These are phyloP conservation scores for Drosophila peninsularis DNA, from an alignment of 2,888 invertebrate species.

Conservation along the genomic window DNA sequence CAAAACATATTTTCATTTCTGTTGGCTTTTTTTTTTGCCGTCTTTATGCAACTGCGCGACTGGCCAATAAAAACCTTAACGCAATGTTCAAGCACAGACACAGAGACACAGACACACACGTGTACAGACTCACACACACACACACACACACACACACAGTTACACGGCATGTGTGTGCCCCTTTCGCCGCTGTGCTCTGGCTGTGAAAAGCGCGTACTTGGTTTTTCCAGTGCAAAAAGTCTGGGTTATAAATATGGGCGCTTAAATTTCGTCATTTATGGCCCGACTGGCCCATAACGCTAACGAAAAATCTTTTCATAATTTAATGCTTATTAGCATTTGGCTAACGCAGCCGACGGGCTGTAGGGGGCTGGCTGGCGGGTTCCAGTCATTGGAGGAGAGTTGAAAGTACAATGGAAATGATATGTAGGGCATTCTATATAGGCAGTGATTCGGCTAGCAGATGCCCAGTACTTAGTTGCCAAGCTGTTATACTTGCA, in stretches of 20 bases:
- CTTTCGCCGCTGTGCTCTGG: background rate
- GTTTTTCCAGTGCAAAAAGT: conserved; percentile 79
- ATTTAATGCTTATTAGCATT: conserved; percentile 78
- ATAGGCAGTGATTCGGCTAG: background rate
- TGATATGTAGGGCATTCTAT: background rate
- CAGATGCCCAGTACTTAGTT: background rate
- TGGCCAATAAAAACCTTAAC: conserved; percentile 71
- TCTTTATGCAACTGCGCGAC: conserved; percentile 78
- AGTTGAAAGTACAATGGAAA: background rate
- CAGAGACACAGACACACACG: background rate
- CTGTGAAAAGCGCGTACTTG: conserved; percentile 45
- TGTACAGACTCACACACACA: too few relatives aligned
- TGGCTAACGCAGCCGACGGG: conserved; percentile 17
- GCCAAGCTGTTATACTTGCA: too few relatives aligned
- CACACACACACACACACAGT: background rate
- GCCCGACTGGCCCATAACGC: conserved; percentile 64
- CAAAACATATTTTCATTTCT: conserved; percentile 60
- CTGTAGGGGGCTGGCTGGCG: background rate
- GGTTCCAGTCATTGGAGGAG: background rate
- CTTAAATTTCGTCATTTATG: conserved; percentile 78
- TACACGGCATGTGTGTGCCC: background rate
- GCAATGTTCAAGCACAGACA: conserved; percentile 24
- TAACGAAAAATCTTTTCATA: conserved; percentile 72
- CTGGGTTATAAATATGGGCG: conserved; percentile 77
- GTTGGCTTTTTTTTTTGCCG: conserved; percentile 7